Evolutionary conservation across 2,113 vertebrate species (phyloP).

Genomic region (Aramus guarauna): DNA sequence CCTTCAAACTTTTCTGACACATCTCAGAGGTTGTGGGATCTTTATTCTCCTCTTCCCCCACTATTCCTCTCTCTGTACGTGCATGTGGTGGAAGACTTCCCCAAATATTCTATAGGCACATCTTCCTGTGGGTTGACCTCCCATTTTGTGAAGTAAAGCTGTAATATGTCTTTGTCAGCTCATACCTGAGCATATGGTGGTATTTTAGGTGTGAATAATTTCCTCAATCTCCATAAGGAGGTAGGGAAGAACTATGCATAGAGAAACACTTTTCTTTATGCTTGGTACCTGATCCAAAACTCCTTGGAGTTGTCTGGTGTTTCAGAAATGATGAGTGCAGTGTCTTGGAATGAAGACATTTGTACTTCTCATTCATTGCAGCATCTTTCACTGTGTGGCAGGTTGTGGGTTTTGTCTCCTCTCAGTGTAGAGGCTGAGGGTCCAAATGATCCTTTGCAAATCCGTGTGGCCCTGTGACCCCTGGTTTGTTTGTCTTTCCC

Average conservation of each 20-base stretch:
- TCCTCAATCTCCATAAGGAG: not conserved
- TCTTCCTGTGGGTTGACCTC: not conserved
- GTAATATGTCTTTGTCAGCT: not conserved
- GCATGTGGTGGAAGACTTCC: not conserved
- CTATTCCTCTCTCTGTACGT: not conserved
- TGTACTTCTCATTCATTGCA: not conserved
- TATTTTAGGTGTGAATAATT: not conserved
- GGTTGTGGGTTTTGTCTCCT: not conserved
- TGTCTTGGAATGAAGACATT: not conserved
- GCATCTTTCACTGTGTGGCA: fast-evolving
- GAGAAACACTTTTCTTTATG: not conserved
- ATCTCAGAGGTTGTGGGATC: not conserved
- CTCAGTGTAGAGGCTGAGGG: not conserved
- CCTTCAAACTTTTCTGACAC: not conserved
- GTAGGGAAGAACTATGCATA: not conserved
- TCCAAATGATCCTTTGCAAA: not conserved
- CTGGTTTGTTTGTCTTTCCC: not conserved
- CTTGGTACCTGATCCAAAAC: not conserved
- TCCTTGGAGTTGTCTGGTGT: not conserved
- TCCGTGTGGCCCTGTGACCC: not conserved
- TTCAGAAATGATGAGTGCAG: not conserved
- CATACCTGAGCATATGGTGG: not conserved
- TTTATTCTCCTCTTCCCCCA: not conserved
- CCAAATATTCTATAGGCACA: not conserved
- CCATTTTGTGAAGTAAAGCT: not conserved